These are phyloP conservation scores for Pangasius sanitwongsei DNA, from an alignment of 2,797 vertebrate species.

Conservation along the genomic window DNA sequence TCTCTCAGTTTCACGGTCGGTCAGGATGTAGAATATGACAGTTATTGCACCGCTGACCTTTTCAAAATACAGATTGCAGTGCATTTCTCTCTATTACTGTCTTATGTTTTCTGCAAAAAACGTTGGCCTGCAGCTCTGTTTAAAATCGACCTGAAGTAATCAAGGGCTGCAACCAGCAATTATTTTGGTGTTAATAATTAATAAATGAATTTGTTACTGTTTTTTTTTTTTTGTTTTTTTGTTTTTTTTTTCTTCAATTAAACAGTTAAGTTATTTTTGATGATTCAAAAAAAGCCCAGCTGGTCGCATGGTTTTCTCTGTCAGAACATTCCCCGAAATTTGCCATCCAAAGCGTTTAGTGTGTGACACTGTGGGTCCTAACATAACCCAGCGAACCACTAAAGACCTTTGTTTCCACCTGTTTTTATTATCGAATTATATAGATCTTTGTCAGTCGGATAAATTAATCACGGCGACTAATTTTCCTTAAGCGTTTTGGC, in stretches of 20 bases:
- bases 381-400: background rate
- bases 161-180: too few species aligned
- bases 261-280: background rate
- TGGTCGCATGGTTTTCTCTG: background rate
- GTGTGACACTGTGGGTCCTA: background rate
- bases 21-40: background rate
- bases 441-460: background rate
- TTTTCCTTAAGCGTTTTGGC: too few species aligned
- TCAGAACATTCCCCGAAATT: background rate
- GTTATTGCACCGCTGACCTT: constrained; percentile 18
- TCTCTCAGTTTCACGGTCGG: background rate
- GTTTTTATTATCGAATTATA: background rate
- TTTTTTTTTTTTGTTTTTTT: background rate
- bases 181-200: background rate
- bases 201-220: background rate
- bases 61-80: background rate
- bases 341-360: background rate
- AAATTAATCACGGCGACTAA: background rate
- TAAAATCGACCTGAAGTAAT: background rate
- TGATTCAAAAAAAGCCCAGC: background rate
- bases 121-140: background rate
- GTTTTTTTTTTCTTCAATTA: too few species aligned
- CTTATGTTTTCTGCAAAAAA: background rate
- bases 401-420: background rate
- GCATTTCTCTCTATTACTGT: background rate